Percentiles rank a stretch among this genome's conserved stretches.
Evolutionary conservation across 2,113 vertebrate genomes (phyloP).

Genomic region (Perca schrenkii): DNA sequence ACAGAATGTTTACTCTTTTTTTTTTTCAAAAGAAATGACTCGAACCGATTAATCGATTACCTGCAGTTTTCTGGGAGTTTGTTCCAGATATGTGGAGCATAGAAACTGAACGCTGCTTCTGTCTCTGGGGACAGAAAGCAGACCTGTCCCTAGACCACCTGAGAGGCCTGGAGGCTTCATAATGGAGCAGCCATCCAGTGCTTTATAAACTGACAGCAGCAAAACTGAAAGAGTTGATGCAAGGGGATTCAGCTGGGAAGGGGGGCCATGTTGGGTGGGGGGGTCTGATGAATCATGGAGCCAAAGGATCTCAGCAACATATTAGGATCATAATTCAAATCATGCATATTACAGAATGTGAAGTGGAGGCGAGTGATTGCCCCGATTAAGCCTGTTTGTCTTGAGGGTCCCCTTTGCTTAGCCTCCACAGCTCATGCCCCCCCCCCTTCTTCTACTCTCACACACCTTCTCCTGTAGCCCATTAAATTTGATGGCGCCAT

Average conservation of each 20-base stretch:
- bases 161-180: too few relatives aligned
- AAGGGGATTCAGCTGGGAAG: conserved; percentile 26
- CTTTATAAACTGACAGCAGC: neutral
- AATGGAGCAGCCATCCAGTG: too few relatives aligned
- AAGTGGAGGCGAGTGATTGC: conserved; percentile 57
- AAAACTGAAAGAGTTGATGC: conserved; percentile 38
- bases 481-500: conserved; percentile 71
- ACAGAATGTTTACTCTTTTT: too few relatives aligned
- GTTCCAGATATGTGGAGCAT: too few relatives aligned
- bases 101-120: too few relatives aligned
- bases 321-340: conserved; percentile 67
- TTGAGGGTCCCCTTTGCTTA: conserved; percentile 55
- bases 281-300: conserved; percentile 28
- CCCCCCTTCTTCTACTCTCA: conserved; percentile 33
- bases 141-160: too few relatives aligned
- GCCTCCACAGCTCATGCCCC: conserved; percentile 32
- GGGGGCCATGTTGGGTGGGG: conserved; percentile 9
- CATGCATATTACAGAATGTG: conserved; percentile 50
- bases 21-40: too few relatives aligned
- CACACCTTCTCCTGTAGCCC: conserved; percentile 24
- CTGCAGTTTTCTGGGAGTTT: too few relatives aligned
- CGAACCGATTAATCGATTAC: too few relatives aligned
- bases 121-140: too few relatives aligned
- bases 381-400: conserved; percentile 63
- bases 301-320: conserved; percentile 45